Conservation (phyloP, 2,113 vertebrate species). For the Eptesicus fuscus region DNA sequence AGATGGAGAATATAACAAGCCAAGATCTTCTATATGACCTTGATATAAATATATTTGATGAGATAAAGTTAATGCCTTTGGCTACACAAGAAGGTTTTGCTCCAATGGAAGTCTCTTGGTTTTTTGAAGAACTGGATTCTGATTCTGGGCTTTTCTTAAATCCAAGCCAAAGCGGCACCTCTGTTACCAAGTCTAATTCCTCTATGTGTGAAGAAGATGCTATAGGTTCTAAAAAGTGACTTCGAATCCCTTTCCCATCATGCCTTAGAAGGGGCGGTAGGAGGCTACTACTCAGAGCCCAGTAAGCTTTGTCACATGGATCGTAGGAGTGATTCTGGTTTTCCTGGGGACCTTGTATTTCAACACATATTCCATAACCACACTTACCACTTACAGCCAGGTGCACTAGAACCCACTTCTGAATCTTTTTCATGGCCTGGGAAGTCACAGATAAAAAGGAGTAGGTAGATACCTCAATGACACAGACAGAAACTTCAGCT, state of each 20-base stretch:
- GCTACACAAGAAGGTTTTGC: constrained; percentile 80
- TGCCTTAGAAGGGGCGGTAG: constrained; percentile 73
- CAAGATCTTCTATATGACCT: constrained; percentile 77
- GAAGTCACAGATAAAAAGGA: constrained; percentile 75
- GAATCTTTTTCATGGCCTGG: constrained; percentile 66
- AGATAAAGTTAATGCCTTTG: constrained; percentile 85
- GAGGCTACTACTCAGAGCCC: constrained; percentile 68
- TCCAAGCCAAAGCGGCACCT: constrained; percentile 81
- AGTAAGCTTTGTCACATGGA: constrained; percentile 56
- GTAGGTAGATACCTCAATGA: neutral
- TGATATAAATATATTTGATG: constrained; percentile 87
- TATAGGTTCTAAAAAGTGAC: constrained; percentile 79
- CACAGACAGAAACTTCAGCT: constrained; percentile 72
- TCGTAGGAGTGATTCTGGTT: constrained; percentile 17
- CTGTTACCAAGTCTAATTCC: constrained; percentile 80
- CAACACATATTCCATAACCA: constrained; percentile 81
- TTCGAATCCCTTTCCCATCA: constrained; percentile 72
- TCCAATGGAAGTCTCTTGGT: constrained; percentile 60
- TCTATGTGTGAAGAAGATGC: constrained; percentile 78
- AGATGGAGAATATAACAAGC: constrained; percentile 70
- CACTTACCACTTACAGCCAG: constrained; percentile 80
- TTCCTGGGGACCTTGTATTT: constrained; percentile 32
- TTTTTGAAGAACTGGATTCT: constrained; percentile 84
- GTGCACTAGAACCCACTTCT: neutral
- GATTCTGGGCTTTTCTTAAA: constrained; percentile 85